Percentiles rank a stretch among this genome's conserved stretches.
phyloP scores from a whole-genome alignment of 2,113 vertebrate genomes.

The Poecile atricapillus region DNA sequence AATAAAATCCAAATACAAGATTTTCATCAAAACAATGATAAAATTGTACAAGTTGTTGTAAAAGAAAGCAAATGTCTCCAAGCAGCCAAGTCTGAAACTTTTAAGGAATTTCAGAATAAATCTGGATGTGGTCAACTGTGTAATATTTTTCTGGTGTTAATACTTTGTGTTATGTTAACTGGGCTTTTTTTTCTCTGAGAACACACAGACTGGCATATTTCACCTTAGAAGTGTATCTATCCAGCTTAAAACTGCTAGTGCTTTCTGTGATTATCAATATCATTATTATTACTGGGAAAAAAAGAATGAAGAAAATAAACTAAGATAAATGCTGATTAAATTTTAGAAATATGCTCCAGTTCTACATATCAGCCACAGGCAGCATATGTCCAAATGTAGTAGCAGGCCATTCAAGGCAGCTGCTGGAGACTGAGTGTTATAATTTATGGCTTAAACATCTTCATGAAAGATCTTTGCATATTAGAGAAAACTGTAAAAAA shows the following conservation, averaged over 20 bases:
- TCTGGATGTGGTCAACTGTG: accelerated
- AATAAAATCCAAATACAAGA: not conserved
- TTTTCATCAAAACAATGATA: not conserved
- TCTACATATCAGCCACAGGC: not conserved
- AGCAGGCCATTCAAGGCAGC: not conserved
- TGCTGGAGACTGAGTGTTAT: not conserved
- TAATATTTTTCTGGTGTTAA: not conserved
- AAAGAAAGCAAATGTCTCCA: not conserved
- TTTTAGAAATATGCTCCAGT: not conserved
- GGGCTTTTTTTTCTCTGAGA: not conserved
- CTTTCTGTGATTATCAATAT: not conserved
- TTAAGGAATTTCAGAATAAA: not conserved
- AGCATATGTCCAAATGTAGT: not conserved
- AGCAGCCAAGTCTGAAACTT: not conserved
- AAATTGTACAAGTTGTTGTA: not conserved
- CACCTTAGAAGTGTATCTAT: not conserved
- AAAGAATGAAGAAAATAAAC: not conserved
- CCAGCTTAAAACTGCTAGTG: not conserved
- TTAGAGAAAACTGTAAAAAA: not conserved
- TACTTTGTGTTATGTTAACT: not conserved
- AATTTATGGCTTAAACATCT: not conserved
- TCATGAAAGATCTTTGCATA: not conserved
- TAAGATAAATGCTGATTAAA: not conserved
- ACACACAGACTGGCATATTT: not conserved
- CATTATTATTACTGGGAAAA: not conserved